Conservation (phyloP, 53 echinoderm and acorn worm species). For the Stichopus horrens region DNA sequence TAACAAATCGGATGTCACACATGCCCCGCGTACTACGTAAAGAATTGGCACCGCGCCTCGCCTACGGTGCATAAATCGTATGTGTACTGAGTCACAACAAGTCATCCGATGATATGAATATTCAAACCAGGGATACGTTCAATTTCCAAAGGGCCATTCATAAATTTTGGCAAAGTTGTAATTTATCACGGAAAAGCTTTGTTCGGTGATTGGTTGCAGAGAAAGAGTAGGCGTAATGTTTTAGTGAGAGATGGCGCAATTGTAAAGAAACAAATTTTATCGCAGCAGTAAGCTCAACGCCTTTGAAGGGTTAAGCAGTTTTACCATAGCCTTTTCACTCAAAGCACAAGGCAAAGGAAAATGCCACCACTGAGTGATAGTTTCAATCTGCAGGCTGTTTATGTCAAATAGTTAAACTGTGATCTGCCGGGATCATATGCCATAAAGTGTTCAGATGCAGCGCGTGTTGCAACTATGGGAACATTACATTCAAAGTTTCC, state of each 20-base stretch:
- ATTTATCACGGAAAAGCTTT: background rate
- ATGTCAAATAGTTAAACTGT: too few relatives aligned
- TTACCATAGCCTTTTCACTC: too few relatives aligned
- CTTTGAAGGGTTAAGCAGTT: too few relatives aligned
- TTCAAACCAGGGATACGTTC: background rate
- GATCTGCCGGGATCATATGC: too few relatives aligned
- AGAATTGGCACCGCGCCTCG: background rate
- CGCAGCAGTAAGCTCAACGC: too few relatives aligned
- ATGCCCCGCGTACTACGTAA: background rate
- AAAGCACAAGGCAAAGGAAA: too few relatives aligned
- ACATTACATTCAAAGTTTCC: too few relatives aligned
- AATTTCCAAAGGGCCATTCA: background rate
- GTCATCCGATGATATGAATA: background rate
- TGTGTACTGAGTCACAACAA: background rate
- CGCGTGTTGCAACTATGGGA: too few relatives aligned
- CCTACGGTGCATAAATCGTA: background rate
- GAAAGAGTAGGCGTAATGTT: background rate
- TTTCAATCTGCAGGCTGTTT: too few relatives aligned
- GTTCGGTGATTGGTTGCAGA: background rate
- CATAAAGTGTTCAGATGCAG: too few relatives aligned
- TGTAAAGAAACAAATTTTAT: too few relatives aligned
- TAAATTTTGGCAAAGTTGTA: background rate
- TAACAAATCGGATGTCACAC: background rate
- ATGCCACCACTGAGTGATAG: too few relatives aligned
- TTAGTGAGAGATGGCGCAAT: background rate